phyloP scores from a whole-genome alignment of 2,113 vertebrate species.

The Tetrax tetrax region DNA sequence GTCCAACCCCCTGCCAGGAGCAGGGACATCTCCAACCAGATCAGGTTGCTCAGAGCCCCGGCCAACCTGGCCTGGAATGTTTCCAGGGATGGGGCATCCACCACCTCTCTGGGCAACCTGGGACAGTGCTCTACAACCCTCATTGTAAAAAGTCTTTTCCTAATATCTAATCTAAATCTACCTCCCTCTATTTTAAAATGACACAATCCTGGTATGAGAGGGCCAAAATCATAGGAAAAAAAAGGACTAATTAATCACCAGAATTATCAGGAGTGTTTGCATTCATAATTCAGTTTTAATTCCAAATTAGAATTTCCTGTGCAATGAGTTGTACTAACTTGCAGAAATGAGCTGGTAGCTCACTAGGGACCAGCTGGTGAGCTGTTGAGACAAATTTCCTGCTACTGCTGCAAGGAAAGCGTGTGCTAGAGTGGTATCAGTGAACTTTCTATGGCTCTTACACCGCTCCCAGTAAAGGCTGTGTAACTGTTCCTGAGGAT shows the following conservation, averaged over 20 bases:
- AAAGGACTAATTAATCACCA: not conserved
- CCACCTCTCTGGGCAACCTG: too few species aligned
- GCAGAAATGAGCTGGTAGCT: not conserved
- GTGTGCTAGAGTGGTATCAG: too few species aligned
- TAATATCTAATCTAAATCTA: too few species aligned
- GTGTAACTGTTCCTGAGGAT: not conserved
- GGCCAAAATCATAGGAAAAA: not conserved
- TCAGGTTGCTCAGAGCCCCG: too few species aligned
- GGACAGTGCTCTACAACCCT: too few species aligned
- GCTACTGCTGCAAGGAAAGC: not conserved
- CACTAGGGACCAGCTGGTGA: not conserved
- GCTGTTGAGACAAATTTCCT: not conserved
- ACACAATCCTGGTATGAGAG: not conserved
- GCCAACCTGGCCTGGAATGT: too few species aligned
- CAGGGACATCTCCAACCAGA: too few species aligned
- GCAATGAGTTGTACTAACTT: not conserved
- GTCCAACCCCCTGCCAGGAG: too few species aligned
- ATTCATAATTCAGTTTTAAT: not conserved
- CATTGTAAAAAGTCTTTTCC: too few species aligned
- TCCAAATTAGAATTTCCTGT: not conserved
- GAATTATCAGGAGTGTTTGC: not conserved
- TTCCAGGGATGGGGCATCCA: too few species aligned
- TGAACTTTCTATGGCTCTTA: not conserved
- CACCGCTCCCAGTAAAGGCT: rapidly evolving
- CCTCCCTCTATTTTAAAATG: too few species aligned